A percentile compares a stretch with the other conserved stretches of the same genome.
phyloP scores from a whole-genome alignment of 2,888 invertebrate genomes.

The Unio delphinus region DNA sequence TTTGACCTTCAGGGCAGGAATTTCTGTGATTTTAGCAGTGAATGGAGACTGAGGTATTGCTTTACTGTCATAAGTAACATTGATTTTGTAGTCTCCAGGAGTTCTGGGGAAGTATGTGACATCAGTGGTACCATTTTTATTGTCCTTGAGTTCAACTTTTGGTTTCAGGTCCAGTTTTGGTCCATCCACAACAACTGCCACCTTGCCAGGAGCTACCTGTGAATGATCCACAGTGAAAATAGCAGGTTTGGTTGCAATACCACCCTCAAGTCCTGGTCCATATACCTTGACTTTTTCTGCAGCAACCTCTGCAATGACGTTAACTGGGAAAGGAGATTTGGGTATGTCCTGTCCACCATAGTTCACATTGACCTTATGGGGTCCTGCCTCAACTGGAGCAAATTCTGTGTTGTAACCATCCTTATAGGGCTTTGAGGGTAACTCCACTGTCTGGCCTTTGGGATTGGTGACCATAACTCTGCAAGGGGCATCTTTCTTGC shows the following conservation, averaged over 20 bases:
- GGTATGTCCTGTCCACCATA: conserved; percentile 68
- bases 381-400: conserved; percentile 68
- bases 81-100: conserved; percentile 64
- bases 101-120: conserved; percentile 62
- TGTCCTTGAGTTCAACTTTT: conserved; percentile 65
- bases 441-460: conserved; percentile 76
- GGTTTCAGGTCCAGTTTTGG: conserved; percentile 56
- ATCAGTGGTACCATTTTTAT: conserved; percentile 66
- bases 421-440: conserved; percentile 84
- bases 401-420: conserved; percentile 76
- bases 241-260: conserved; percentile 81
- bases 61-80: conserved; percentile 65
- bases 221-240: conserved; percentile 81
- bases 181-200: conserved; percentile 67
- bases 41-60: conserved; percentile 69
- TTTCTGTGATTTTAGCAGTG: conserved; percentile 61
- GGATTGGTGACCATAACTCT: conserved; percentile 60
- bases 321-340: conserved; percentile 66
- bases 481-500: conserved; percentile 44
- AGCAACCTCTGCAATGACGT: conserved; percentile 73
- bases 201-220: conserved; percentile 77
- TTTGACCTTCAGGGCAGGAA: conserved; percentile 77
- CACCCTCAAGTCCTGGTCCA: conserved; percentile 73
- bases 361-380: conserved; percentile 69
- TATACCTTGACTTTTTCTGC: conserved; percentile 75